Percentiles rank a stretch among this genome's conserved stretches.
Evolutionary conservation across 2,888 invertebrate species (phyloP).

Genomic region (Drosophila multiciliata): DNA sequence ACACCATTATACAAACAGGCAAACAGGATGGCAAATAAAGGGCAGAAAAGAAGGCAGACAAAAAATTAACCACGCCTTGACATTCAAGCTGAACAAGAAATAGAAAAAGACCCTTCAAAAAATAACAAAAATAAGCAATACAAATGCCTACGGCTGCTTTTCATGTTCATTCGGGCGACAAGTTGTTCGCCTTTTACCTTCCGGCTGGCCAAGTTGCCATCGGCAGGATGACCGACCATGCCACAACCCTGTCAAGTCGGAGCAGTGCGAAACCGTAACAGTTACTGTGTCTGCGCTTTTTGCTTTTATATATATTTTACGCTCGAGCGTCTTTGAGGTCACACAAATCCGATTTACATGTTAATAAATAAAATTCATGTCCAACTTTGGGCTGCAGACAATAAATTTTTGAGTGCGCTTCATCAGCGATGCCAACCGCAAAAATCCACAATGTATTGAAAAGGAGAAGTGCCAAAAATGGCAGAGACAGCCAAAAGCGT

Average conservation of each 20-base stretch:
- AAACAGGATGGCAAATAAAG: constrained; percentile 11
- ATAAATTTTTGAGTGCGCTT: constrained; percentile 81
- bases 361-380: constrained; percentile 83
- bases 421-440: constrained; percentile 36
- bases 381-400: constrained; percentile 75
- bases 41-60: constrained; percentile 29
- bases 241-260: constrained; percentile 1
- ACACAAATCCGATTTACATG: constrained; percentile 83
- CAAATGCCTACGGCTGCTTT: constrained; percentile 28
- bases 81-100: constrained; percentile 35
- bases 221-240: constrained; percentile 25
- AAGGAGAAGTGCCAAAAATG: constrained; percentile 5
- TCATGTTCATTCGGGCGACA: constrained; percentile 52
- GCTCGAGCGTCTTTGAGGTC: constrained; percentile 77
- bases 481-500: background rate
- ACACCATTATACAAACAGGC: constrained; percentile 30
- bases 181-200: constrained; percentile 36
- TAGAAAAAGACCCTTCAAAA: background rate
- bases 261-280: background rate
- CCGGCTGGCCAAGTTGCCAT: constrained; percentile 23
- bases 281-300: constrained; percentile 27
- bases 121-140: constrained; percentile 8
- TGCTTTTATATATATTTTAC: constrained; percentile 74
- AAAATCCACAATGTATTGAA: constrained; percentile 18
- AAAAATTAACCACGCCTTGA: constrained; percentile 29